Evolutionary conservation across 2,888 invertebrate species (phyloP).

Genomic region (Neria commutata): DNA sequence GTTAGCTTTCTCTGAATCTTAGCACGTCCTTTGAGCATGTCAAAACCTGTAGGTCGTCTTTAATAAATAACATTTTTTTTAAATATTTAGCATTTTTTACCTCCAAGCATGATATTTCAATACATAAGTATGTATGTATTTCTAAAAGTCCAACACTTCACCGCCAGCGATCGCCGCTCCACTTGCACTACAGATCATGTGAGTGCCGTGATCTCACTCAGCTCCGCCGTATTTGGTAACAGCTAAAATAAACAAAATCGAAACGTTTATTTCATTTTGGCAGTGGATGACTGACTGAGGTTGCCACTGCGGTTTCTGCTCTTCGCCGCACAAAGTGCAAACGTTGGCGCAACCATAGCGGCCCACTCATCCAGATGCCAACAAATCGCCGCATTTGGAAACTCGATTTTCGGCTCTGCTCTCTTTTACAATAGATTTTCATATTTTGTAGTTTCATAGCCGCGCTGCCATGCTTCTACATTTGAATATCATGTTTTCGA

Average conservation of each 20-base stretch:
- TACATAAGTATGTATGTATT: too few relatives aligned
- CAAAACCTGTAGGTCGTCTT: too few relatives aligned
- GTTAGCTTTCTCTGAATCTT: too few relatives aligned
- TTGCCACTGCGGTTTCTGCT: background rate
- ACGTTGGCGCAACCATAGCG: constrained; percentile 8
- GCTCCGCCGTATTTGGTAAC: constrained; percentile 5
- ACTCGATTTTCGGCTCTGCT: constrained; percentile 6
- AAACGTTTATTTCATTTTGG: background rate
- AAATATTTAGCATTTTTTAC: too few relatives aligned
- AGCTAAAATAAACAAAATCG: background rate
- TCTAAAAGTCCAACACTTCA: too few relatives aligned
- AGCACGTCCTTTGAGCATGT: too few relatives aligned
- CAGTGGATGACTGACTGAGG: background rate
- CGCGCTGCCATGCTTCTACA: background rate
- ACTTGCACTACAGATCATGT: constrained; percentile 3
- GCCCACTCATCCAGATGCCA: constrained; percentile 19
- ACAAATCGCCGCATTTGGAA: constrained; percentile 16
- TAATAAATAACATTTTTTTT: too few relatives aligned
- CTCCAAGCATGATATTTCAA: too few relatives aligned
- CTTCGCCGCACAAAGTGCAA: too few relatives aligned
- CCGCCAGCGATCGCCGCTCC: too few relatives aligned
- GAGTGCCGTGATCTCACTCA: background rate
- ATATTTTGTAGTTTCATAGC: background rate
- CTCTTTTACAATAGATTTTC: too few relatives aligned
- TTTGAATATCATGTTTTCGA: background rate